Base-by-base conservation (phyloP, 2,797 vertebrate species). In the Melopsittacus undulatus region DNA sequence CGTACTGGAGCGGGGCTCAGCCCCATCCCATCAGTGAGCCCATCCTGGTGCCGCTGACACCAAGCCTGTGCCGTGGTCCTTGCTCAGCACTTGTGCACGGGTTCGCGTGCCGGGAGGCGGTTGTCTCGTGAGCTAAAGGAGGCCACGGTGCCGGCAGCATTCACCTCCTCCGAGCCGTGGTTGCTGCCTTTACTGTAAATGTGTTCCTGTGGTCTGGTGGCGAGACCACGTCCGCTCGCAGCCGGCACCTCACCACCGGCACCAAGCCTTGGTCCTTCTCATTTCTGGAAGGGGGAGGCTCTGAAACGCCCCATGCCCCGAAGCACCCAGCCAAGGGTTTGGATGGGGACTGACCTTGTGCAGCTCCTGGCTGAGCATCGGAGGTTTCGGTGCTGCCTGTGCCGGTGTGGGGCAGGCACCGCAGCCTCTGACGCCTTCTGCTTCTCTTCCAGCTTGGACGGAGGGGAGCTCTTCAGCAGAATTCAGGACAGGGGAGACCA, bases 401-500 rank as follows among this genome's bases (percentile, higher is more conserved):
- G 13, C 36, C 4, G 1, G 21, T 0, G 24, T 3, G 64, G 2
- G 26, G 0, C 0, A 13, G 64, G 11, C 19, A 17, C 45, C 0
- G 1, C 18, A 9, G 62, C n/a, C 0, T 20, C 66, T 84, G 1
- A 95, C 1, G 0, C 40, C 3, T 0, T 4, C 14, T 32, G 19
- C n/a, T 88, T 96, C 77, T 94, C 77, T 98, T 97, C 30, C 97
- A 99, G 99, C 97, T 98, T 99, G 98, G 99, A 99, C 5, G 99
- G 99, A 1, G 99, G 99, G 40, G 99, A 99, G 90, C 98, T 99
- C 92, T 99, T 99, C 83, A 99, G 99, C 97, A 98, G 99, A 29
- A 99, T 99, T 85, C 99, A 99, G 96, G 99, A 99, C 98, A 96
- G 99, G 96, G 99, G 99, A 95, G 99, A 99, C 98, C 99, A 99